A percentile compares a stretch with the other conserved stretches of the same genome.
Evolutionary conservation across 2,888 invertebrate species (phyloP).

Genomic region (Drosophila neotestacea): DNA sequence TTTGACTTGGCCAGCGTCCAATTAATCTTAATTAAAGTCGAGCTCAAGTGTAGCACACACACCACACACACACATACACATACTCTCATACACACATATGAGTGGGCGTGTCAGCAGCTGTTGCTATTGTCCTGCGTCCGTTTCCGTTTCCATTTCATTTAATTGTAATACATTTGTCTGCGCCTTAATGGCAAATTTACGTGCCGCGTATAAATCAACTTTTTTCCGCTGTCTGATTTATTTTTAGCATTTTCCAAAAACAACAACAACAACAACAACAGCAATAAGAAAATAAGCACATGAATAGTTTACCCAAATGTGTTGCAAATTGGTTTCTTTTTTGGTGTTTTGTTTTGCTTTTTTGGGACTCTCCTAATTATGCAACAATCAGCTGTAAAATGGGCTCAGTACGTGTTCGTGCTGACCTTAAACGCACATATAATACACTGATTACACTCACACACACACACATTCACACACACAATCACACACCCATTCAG

Average conservation of each 20-base stretch:
- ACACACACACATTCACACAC: background rate
- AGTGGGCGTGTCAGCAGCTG: constrained; percentile 60
- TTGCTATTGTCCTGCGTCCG: constrained; percentile 43
- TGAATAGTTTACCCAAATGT: constrained; percentile 39
- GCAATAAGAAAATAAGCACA: constrained; percentile 8
- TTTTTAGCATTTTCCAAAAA: constrained; percentile 60
- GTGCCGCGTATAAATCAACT: constrained; percentile 75
- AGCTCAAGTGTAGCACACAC: constrained; percentile 20
- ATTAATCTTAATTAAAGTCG: constrained; percentile 78
- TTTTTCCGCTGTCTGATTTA: constrained; percentile 59
- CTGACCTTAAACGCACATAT: constrained; percentile 50
- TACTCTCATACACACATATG: constrained; percentile 22
- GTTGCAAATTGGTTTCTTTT: constrained; percentile 56
- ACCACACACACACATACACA: constrained; percentile 1
- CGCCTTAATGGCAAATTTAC: constrained; percentile 73
- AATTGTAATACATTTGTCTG: constrained; percentile 78
- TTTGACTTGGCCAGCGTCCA: constrained; percentile 48
- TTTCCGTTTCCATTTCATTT: constrained; percentile 66
- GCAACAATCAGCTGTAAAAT: constrained; percentile 49
- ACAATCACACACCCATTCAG: background rate
- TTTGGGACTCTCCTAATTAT: constrained; percentile 56
- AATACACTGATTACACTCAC: constrained; percentile 55
- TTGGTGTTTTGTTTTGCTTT: constrained; percentile 3
- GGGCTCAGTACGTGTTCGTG: constrained; percentile 8
- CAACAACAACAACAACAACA: constrained; percentile 6